These are phyloP conservation scores for Enteromius trimaculatus DNA, from an alignment of 2,797 vertebrate species.

Conservation along the genomic window DNA sequence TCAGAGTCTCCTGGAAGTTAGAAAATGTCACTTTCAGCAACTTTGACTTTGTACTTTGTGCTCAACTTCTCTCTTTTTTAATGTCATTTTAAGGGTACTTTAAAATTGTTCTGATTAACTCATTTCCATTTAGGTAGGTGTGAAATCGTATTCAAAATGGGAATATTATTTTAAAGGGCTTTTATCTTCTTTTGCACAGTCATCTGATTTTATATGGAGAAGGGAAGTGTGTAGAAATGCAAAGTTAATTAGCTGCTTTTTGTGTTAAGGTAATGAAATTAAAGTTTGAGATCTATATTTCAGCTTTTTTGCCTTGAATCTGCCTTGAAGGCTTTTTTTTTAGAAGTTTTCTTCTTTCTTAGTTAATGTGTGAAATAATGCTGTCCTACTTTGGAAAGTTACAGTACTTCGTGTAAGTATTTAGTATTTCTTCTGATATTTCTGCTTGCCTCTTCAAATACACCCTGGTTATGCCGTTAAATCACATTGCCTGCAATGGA, in stretches of 20 bases:
- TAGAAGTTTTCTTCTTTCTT: background rate
- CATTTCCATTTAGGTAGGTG: background rate
- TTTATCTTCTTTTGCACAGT: background rate
- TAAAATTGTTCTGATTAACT: background rate
- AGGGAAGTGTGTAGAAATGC: background rate
- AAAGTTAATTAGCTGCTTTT: slow-evolving; percentile 29
- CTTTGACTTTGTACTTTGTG: background rate
- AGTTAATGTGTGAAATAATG: background rate
- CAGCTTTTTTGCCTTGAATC: background rate
- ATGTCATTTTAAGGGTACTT: background rate
- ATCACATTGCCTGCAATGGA: background rate
- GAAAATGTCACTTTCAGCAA: background rate
- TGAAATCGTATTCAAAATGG: slow-evolving; percentile 20
- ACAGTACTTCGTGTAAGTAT: background rate
- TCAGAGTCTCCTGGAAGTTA: background rate
- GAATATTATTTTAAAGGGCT: background rate
- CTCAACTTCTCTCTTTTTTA: background rate
- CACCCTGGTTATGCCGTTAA: background rate
- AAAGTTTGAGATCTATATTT: slow-evolving; percentile 1
- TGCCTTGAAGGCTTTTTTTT: slow-evolving; percentile 14
- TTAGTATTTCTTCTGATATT: background rate
- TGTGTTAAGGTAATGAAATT: background rate
- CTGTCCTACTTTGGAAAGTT: background rate
- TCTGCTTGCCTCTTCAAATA: background rate
- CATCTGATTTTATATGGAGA: background rate